These are phyloP conservation scores for Myotis daubentonii DNA, from an alignment of 2,797 vertebrate genomes.

Conservation along the genomic window DNA sequence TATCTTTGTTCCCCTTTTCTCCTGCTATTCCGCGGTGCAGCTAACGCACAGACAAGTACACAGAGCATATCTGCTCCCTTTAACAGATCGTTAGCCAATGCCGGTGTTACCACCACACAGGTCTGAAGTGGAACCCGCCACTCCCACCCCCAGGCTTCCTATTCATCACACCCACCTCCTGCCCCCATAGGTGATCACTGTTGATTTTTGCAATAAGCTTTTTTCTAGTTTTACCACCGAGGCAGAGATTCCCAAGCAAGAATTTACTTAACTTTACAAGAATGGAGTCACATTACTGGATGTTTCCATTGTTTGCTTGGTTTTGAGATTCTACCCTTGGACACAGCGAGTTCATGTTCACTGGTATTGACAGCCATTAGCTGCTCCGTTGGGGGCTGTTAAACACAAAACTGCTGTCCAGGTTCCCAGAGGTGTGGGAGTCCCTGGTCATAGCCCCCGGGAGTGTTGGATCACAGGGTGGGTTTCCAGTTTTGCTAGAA, in stretches of 20 bases:
- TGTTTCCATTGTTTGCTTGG: background rate
- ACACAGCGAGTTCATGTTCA: background rate
- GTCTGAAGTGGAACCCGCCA: background rate
- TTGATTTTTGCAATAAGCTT: background rate
- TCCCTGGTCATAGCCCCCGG: background rate
- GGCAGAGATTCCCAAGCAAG: background rate
- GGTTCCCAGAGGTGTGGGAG: accelerated
- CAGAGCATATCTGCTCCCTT: background rate
- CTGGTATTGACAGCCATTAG: background rate
- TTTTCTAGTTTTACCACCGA: background rate
- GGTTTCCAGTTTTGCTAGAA: conserved; percentile 27
- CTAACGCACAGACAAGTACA: background rate
- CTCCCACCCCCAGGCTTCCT: background rate
- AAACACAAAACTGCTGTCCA: background rate
- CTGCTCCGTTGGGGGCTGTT: background rate
- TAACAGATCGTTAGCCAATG: no score
- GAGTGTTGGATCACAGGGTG: conserved; percentile 13
- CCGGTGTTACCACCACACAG: no score
- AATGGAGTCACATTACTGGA: background rate
- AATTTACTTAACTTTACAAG: background rate
- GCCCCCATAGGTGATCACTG: background rate
- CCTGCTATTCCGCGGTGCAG: background rate
- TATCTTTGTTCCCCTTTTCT: background rate
- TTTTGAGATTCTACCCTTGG: no score
- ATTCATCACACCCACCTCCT: background rate